These are phyloP conservation scores for Microcebus lehilahytsara DNA, from an alignment of 2,113 vertebrate species.

Conservation along the genomic window DNA sequence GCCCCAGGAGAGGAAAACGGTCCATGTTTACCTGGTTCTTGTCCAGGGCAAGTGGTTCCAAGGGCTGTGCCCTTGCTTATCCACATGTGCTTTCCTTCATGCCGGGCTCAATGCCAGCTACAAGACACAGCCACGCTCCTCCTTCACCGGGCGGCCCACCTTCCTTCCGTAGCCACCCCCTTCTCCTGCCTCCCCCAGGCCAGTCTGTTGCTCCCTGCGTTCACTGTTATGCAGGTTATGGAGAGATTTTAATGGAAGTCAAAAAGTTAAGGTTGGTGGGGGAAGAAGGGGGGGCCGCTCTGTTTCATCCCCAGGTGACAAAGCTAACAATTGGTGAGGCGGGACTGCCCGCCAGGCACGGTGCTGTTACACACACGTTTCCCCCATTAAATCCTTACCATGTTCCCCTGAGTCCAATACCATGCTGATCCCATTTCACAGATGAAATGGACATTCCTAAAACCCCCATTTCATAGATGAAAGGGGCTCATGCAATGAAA, in stretches of 20 bases:
- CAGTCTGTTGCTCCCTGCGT: neutral
- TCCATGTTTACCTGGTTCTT: neutral
- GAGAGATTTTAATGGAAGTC: neutral
- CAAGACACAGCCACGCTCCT: neutral
- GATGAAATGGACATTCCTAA: neutral
- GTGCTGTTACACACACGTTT: fast-evolving
- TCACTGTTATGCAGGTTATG: neutral
- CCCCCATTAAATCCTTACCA: neutral
- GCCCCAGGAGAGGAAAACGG: neutral
- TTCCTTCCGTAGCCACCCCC: neutral
- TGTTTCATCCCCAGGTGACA: neutral
- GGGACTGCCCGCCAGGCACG: neutral
- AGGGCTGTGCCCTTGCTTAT: too few relatives aligned
- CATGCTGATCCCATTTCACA: neutral
- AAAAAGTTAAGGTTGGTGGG: neutral
- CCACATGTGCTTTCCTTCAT: neutral
- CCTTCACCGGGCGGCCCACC: fast-evolving
- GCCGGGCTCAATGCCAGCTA: neutral
- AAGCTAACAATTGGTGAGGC: too few relatives aligned
- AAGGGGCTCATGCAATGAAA: neutral
- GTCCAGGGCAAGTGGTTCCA: neutral
- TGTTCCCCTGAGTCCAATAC: too few relatives aligned
- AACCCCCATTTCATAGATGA: neutral
- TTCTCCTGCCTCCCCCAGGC: neutral
- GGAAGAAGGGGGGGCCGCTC: neutral